Evolutionary conservation across 2,888 invertebrate species (phyloP), one percentile per base, ranked within the genome.

Genomic region (Campoplex nolae): DNA sequence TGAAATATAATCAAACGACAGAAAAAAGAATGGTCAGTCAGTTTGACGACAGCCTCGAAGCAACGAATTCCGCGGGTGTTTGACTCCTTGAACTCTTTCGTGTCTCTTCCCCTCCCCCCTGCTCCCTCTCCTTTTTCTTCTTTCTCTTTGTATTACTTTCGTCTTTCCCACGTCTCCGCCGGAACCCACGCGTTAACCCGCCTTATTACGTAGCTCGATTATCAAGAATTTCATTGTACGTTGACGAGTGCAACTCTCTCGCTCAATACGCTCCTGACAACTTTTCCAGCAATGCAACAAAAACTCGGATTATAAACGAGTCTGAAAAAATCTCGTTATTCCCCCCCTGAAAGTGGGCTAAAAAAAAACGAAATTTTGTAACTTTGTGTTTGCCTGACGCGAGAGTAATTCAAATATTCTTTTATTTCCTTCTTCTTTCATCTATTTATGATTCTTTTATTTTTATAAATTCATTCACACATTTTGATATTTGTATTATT

Each of bases 11-110:
- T 75, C 71, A 68, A 62, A 70, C 54, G 68, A 78, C 77, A 23
- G 38, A 71, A 28, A 62, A 78, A 74, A 87, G 78, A 82, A 84
- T 82, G 78, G 77, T 42, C 71, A n/a, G 35, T 45, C 42, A 13
- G 51, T 79, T 82, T 79, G 71, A 56, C 78, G 54, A 81, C 84
- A 56, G 78, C 86, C 83, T 86, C 86, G 78, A 81, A 86, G 71
- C 78, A 80, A 83, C 84, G 80, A 89, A 89, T 89, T 89, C 88
- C 88, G 51, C 80, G 75, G 74, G 75, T 85, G 87, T 80, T 89
- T 86, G 88, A 88, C 88, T 88, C 85, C 77, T 84, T 86, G 89
- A 89, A 85, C 88, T 86, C 56, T 73, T 77, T 79, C 78, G 58
- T 68, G 23, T 38, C 54, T 48, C 32, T 73, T 23, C n/a, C 45